Conservation (phyloP, 2,797 vertebrate genomes). For the Coilia nasus region DNA sequence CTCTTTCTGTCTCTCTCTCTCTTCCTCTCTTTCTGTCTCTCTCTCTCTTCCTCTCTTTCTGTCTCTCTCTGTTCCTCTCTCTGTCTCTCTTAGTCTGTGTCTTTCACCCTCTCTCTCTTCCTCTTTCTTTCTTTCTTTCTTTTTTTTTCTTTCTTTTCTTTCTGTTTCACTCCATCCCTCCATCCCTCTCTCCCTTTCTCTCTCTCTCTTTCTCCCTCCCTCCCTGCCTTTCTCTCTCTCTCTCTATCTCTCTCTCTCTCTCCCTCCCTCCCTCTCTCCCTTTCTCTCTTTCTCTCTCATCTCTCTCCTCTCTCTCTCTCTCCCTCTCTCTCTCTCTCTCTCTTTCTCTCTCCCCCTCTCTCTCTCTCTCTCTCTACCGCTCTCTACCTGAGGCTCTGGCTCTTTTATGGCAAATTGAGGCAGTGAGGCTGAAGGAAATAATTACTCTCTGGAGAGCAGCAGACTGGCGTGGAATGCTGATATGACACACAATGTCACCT, state of each 20-base stretch:
- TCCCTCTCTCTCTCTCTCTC: neutral
- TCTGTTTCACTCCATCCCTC: too few relatives aligned
- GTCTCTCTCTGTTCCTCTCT: too few relatives aligned
- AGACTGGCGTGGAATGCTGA: constrained; percentile 76
- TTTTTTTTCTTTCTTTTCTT: constrained; percentile 15
- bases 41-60: too few relatives aligned
- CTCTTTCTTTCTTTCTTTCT: neutral
- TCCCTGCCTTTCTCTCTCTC: too few relatives aligned
- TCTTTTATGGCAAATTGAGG: constrained; percentile 90
- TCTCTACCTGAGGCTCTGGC: constrained; percentile 83
- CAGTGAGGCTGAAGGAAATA: constrained; percentile 87
- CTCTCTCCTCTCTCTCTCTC: neutral
- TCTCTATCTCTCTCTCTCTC: too few relatives aligned
- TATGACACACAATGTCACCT: constrained; percentile 79
- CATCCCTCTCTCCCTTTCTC: too few relatives aligned
- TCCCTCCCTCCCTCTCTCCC: too few relatives aligned
- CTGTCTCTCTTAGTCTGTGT: neutral
- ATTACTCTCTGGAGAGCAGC: constrained; percentile 85
- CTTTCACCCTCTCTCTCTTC: neutral
- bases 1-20: constrained; percentile 27
- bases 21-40: too few relatives aligned
- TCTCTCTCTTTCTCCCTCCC: neutral
- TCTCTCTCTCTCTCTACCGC: neutral
- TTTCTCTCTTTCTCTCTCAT: neutral
- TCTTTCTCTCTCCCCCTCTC: neutral